Evolutionary conservation across 1,140 invertebrate species (phyloP), one percentile per base, ranked within the genome.

Genomic region (Cheumatopsyche charites): DNA sequence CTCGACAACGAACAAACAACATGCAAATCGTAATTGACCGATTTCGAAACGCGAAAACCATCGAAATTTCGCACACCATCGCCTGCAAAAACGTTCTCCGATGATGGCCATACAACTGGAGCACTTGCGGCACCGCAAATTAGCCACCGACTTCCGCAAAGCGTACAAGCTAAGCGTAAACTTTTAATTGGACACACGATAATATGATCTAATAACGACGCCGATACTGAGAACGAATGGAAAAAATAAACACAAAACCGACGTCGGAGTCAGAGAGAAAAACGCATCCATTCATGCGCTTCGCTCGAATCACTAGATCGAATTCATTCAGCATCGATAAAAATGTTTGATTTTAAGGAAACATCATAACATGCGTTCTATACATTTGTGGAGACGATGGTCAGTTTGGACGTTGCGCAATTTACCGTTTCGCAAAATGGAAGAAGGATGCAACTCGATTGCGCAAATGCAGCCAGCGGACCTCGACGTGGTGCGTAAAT

Each of bases 121-220:
- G 23, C 55, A 26, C 55, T 58, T 58, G 55, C 55, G 55, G 55
- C 55, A 58, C 23, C 55, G 55, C 23, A 52, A 52, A 52, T 52
- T 52, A 15, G 47, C 15, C 19, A 19, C 23, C 23, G 21, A 58
- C 55, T 58, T 58, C 55, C 55, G 55, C 55, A 23, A 58, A 58
- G 55, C 55, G 55, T 19, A 58, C 19, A 23, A 58, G 21, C 19
- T 19, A 9, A 19, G 55, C 55, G 55, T 58, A 58, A 58, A 21
- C 9, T 58, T 58, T 58, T 58, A 58, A 58, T 58, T 58, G 55
- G 23, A 21, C 55, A 12, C 21, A 58, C 55, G 21, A 58, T 26
- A 26, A 58, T 21, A 52, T 52, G 19, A 52, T 52, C 47, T 52
- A 52, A 52, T 52, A 52, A 52, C 47, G 47, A 13, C 29, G 47